phyloP scores from a whole-genome alignment of 2,797 vertebrate species.

The Semotilus atromaculatus region DNA sequence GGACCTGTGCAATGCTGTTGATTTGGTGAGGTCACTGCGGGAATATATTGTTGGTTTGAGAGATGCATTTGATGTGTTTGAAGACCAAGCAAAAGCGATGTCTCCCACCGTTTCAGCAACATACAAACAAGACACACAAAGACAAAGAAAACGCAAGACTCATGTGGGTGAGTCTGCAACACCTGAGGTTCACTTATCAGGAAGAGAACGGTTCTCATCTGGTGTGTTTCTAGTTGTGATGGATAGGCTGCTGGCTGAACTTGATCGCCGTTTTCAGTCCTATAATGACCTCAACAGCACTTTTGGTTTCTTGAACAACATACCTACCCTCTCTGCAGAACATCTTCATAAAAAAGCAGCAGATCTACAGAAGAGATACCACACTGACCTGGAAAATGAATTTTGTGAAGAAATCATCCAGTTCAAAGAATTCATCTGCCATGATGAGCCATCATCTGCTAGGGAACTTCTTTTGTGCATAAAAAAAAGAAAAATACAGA shows the following conservation, averaged over 20 bases:
- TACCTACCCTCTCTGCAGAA: not conserved
- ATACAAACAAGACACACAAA: not conserved
- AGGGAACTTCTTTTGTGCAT: not conserved
- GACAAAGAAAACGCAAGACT: slow-evolving; percentile 3
- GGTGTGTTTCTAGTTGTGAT: no score
- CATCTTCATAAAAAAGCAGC: not conserved
- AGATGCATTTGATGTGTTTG: not conserved
- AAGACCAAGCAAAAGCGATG: not conserved
- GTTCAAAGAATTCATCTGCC: not conserved
- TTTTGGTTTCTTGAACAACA: not conserved
- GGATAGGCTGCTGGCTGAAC: no score
- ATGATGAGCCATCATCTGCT: not conserved
- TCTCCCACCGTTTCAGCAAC: not conserved
- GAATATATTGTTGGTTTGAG: no score
- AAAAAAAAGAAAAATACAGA: not conserved
- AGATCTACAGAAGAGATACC: not conserved
- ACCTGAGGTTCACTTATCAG: not conserved
- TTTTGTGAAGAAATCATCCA: not conserved
- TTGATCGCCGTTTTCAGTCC: no score
- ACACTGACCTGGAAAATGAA: not conserved
- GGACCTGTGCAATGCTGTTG: slow-evolving; percentile 12
- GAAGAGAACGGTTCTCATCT: no score
- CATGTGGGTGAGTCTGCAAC: slow-evolving; percentile 9
- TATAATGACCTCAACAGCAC: no score
- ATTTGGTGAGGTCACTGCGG: no score